phyloP scores from a whole-genome alignment of 2,797 vertebrate species.

The Cryptoprocta ferox region DNA sequence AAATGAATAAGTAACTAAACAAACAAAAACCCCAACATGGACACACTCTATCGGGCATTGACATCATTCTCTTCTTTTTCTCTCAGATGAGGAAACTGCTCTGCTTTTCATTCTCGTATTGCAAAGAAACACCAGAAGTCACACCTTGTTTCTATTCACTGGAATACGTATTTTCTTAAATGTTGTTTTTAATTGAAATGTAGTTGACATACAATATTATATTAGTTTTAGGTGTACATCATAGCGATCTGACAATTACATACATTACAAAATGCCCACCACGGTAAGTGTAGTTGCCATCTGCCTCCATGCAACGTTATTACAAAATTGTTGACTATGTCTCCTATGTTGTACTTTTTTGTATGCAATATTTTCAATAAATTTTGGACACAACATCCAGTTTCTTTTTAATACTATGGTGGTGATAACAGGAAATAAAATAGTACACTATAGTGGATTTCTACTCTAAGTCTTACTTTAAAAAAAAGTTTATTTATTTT shows the following conservation, averaged over 20 bases:
- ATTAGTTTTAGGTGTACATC: background rate
- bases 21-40: rapidly evolving
- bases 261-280: no score
- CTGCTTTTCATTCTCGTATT: no score
- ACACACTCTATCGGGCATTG: rapidly evolving
- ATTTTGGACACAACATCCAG: background rate
- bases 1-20: rapidly evolving
- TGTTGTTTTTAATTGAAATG: background rate
- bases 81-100: background rate
- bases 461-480: rapidly evolving
- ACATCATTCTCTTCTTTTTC: background rate
- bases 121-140: background rate
- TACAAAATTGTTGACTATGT: background rate
- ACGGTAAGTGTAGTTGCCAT: background rate
- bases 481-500: no score
- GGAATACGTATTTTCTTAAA: background rate
- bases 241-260: background rate
- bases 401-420: background rate
- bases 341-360: background rate
- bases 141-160: no score
- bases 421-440: background rate
- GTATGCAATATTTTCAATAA: background rate
- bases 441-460: rapidly evolving
- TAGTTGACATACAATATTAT: background rate
- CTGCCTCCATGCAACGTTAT: background rate